Percentiles rank a stretch among this genome's conserved stretches.
These are phyloP conservation scores for Lepidurus couesii DNA, from an alignment of 1,140 invertebrate species.

Conservation along the genomic window DNA sequence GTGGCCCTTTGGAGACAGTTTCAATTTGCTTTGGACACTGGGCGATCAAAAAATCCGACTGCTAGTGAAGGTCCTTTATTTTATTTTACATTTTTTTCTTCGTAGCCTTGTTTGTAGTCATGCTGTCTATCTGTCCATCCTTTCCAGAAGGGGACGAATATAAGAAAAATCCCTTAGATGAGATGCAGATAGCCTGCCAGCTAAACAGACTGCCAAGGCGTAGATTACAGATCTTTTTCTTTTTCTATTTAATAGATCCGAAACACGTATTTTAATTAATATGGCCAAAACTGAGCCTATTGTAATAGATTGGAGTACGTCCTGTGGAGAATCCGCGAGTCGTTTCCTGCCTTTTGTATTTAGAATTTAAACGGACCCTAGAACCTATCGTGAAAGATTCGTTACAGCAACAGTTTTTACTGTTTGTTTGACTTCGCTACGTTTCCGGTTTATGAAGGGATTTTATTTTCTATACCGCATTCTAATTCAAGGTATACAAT, in stretches of 20 bases:
- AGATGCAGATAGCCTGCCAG: not conserved
- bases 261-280: constrained; percentile 1
- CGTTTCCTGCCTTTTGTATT: not conserved
- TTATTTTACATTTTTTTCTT: not conserved
- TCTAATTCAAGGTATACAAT: not conserved
- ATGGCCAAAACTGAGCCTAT: not conserved
- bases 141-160: not conserved
- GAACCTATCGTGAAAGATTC: not conserved
- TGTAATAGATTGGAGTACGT: not conserved
- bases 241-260: not conserved
- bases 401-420: not conserved
- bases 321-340: not conserved
- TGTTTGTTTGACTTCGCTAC: not conserved
- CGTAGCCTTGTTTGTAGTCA: not conserved
- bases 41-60: constrained; percentile 11
- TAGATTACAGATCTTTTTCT: not conserved
- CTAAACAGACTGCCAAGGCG: not conserved
- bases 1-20: not conserved
- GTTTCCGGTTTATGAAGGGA: not conserved
- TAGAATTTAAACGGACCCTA: not conserved
- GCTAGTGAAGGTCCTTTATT: not conserved
- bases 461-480: not conserved
- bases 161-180: constrained; percentile 1
- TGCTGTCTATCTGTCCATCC: not conserved
- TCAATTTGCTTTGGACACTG: constrained; percentile 13